phyloP scores from a whole-genome alignment of 1,140 invertebrate species.

The Brachionus rubens region DNA sequence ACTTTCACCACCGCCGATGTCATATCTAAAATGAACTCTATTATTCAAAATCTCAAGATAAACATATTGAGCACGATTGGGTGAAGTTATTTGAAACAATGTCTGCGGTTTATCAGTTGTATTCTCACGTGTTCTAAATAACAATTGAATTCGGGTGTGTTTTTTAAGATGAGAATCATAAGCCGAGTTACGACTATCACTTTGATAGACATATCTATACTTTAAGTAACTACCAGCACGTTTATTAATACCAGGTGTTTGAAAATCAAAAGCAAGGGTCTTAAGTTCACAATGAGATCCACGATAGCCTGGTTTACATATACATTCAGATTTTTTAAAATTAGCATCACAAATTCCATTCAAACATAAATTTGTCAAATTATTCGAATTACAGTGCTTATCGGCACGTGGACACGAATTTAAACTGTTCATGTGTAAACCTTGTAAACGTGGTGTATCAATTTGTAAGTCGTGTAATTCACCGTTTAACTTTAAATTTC shows the following conservation, averaged over 20 bases:
- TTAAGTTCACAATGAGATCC: constrained; percentile 74
- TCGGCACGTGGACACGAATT: constrained; percentile 11
- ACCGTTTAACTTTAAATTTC: constrained; percentile 21
- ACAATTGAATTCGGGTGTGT: constrained; percentile 78
- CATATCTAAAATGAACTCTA: constrained; percentile 37
- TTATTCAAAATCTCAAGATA: constrained; percentile 56
- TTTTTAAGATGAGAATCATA: constrained; percentile 47
- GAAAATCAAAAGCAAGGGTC: constrained; percentile 67
- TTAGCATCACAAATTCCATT: constrained; percentile 89
- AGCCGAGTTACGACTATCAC: constrained; percentile 12
- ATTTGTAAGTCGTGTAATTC: constrained; percentile 43
- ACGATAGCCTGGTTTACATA: constrained; percentile 72
- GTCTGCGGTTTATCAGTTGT: constrained; percentile 66
- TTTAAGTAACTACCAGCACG: constrained; percentile 88
- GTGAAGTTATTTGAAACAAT: constrained; percentile 65
- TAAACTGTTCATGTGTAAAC: constrained; percentile 20
- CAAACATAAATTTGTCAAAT: constrained; percentile 49
- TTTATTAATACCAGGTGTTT: constrained; percentile 68
- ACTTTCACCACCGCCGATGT: constrained; percentile 42
- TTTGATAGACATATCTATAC: constrained; percentile 66
- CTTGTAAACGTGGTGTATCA: neutral
- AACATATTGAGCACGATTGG: constrained; percentile 84
- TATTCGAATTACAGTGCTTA: neutral
- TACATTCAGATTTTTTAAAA: constrained; percentile 71
- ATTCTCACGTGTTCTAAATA: constrained; percentile 83